Conservation (phyloP, 92 coral and sea anemone genomes). For the Parazoanthus swiftii region DNA sequence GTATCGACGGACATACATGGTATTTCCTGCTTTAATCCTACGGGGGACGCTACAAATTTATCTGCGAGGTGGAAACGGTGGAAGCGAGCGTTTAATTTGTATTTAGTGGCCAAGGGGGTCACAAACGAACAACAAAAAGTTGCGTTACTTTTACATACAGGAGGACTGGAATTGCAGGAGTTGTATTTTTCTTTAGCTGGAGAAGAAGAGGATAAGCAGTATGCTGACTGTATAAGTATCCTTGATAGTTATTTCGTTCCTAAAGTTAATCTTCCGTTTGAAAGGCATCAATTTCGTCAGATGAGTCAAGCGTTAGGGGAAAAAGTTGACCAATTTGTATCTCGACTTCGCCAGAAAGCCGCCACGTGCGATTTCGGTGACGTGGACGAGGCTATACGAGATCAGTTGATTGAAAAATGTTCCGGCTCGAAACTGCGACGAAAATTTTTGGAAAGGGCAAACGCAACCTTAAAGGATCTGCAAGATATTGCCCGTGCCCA, state of each 20-base stretch:
- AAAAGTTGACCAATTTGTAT: slow-evolving; percentile 46
- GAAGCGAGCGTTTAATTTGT: too few species aligned
- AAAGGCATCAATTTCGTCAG: slow-evolving; percentile 51
- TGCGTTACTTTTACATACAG: slow-evolving; percentile 36
- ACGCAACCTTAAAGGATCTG: slow-evolving; percentile 18
- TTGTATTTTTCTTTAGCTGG: slow-evolving; percentile 22
- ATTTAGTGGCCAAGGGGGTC: too few species aligned
- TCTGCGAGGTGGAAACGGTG: too few species aligned
- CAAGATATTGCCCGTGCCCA: slow-evolving; percentile 40
- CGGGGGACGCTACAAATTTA: too few species aligned
- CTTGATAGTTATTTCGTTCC: slow-evolving; percentile 35
- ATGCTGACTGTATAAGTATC: not conserved
- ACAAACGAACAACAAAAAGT: slow-evolving; percentile 12
- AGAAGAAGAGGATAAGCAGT: slow-evolving; percentile 32
- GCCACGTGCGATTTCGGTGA: slow-evolving; percentile 42
- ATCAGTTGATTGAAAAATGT: slow-evolving; percentile 39
- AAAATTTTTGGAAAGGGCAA: slow-evolving; percentile 25
- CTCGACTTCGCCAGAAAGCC: slow-evolving; percentile 43
- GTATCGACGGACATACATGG: too few species aligned
- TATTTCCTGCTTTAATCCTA: not conserved
- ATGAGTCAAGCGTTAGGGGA: slow-evolving; percentile 33
- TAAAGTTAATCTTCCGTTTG: slow-evolving; percentile 47
- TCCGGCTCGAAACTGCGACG: not conserved
- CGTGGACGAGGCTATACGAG: slow-evolving; percentile 35
- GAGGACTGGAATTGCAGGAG: slow-evolving; percentile 46